Conservation (phyloP, 2,888 invertebrate species). For the Rhingia rostrata region DNA sequence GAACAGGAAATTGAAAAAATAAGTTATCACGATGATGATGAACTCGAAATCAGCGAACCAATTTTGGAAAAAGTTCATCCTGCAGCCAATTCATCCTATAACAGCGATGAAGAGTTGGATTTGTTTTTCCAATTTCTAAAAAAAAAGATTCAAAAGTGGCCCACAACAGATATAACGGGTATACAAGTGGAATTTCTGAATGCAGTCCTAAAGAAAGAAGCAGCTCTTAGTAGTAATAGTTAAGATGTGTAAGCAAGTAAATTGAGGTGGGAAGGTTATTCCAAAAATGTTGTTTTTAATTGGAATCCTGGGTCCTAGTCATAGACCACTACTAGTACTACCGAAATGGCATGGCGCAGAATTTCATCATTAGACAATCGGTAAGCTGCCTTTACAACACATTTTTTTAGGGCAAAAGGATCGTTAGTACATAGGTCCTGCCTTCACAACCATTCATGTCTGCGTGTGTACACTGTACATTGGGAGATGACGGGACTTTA, state of each 20-base stretch:
- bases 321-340: no score
- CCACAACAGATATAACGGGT: constrained; percentile 80
- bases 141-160: constrained; percentile 80
- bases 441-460: no score
- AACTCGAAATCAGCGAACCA: background rate
- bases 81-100: background rate
- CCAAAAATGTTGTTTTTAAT: no score
- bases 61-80: background rate
- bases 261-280: background rate
- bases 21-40: no score
- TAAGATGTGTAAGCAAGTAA: background rate
- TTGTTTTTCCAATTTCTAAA: constrained; percentile 81
- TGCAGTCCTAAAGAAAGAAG: constrained; percentile 79
- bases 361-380: no score
- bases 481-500: no score
- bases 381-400: no score
- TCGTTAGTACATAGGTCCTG: no score
- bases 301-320: no score
- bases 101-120: constrained; percentile 79
- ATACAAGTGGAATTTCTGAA: constrained; percentile 81
- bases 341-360: no score
- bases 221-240: constrained; percentile 55
- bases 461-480: no score
- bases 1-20: background rate
- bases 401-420: no score